phyloP scores from a whole-genome alignment of 2,797 vertebrate species.

The Falco novaeseelandiae region DNA sequence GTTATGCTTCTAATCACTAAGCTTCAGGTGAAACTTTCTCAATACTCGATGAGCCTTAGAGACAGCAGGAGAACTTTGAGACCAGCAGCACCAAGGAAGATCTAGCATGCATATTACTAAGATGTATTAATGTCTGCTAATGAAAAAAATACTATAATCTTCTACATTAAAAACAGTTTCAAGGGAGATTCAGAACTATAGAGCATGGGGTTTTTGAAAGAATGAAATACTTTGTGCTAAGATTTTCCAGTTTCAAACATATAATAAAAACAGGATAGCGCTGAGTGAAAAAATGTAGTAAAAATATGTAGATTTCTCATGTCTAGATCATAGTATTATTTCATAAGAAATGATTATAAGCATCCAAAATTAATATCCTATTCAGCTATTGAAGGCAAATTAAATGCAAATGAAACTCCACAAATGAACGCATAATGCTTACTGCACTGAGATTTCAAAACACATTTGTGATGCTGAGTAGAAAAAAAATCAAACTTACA shows the following conservation, averaged over 20 bases:
- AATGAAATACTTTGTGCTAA: background rate
- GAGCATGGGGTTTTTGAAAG: background rate
- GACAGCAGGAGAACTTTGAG: background rate
- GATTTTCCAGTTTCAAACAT: background rate
- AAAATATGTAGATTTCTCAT: constrained; percentile 19
- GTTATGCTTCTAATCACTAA: background rate
- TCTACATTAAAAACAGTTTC: background rate
- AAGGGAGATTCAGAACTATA: background rate
- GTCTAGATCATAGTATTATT: constrained; percentile 11
- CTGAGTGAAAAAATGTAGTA: background rate
- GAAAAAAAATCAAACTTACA: constrained; percentile 4
- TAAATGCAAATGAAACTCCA: constrained; percentile 61
- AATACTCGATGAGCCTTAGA: background rate
- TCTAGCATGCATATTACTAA: background rate
- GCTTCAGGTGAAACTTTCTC: background rate
- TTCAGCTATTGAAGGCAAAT: constrained; percentile 45
- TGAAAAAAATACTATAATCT: background rate
- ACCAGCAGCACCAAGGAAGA: background rate
- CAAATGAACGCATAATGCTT: constrained; percentile 41
- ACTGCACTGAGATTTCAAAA: constrained; percentile 28
- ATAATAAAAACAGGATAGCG: background rate
- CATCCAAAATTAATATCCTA: constrained; percentile 57
- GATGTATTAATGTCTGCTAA: background rate
- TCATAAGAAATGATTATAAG: constrained; percentile 2
- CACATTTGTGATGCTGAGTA: constrained; percentile 36